A percentile compares a stretch with the other conserved stretches of the same genome.
Conservation (phyloP, 2,113 vertebrate species). For the Macquaria australasica region DNA sequence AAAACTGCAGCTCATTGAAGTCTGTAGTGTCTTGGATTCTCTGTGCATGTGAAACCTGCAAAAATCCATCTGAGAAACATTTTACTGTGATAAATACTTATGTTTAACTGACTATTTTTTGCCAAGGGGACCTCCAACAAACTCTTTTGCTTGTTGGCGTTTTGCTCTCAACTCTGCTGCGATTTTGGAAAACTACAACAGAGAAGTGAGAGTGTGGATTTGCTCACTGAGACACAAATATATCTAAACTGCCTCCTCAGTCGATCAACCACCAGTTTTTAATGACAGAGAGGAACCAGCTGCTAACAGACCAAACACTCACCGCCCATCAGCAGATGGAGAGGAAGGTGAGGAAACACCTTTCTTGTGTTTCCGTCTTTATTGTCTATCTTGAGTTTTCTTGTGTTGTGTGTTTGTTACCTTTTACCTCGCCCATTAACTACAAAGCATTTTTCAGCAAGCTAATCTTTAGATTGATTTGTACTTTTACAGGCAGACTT, state of each 20-base stretch:
- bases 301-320: too few species aligned
- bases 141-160: background rate
- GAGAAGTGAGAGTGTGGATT: background rate
- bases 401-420: too few species aligned
- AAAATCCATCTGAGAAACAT: background rate
- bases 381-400: too few species aligned
- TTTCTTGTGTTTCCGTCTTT: background rate
- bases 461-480: too few species aligned
- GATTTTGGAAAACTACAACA: too few species aligned
- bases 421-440: too few species aligned
- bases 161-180: background rate
- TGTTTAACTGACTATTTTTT: background rate
- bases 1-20: background rate
- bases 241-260: background rate
- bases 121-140: background rate
- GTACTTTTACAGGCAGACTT: too few species aligned
- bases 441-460: too few species aligned
- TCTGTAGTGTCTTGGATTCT: background rate
- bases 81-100: background rate
- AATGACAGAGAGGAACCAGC: background rate
- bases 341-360: constrained; percentile 17
- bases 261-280: background rate
- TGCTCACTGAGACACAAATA: background rate
- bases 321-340: background rate
- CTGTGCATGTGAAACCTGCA: background rate